These are phyloP conservation scores for Loris lydekkerianus DNA, from an alignment of 2,797 vertebrate genomes.

Conservation along the genomic window DNA sequence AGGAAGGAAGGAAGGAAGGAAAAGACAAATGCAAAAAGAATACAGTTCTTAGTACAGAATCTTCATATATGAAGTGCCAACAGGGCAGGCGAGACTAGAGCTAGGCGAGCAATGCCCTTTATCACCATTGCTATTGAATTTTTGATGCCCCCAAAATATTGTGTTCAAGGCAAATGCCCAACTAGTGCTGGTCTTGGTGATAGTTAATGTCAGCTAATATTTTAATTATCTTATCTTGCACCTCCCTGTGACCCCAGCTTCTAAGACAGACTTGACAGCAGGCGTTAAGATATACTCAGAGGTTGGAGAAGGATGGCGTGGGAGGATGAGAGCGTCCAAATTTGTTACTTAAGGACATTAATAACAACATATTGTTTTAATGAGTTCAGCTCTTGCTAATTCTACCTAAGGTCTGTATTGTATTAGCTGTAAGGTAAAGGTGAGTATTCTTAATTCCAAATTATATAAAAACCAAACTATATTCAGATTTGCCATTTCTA, in stretches of 20 bases:
- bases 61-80: background rate
- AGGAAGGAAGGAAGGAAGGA: background rate
- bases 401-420: background rate
- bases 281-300: background rate
- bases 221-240: background rate
- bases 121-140: background rate
- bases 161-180: background rate
- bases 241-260: too few relatives aligned
- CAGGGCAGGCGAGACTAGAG: background rate
- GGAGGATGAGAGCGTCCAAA: background rate
- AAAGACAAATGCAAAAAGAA: background rate
- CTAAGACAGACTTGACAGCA: background rate
- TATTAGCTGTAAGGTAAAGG: background rate
- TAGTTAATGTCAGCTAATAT: background rate
- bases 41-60: background rate
- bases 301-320: background rate
- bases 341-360: background rate
- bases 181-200: too few relatives aligned
- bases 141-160: background rate
- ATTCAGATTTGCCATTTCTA: background rate
- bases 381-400: background rate
- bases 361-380: background rate
- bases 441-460: background rate
- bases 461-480: background rate
- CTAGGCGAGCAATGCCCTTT: background rate